Evolutionary conservation across 2,888 invertebrate species (phyloP), one percentile per base, ranked within the genome.

Genomic region (Stegana nigrithorax): DNA sequence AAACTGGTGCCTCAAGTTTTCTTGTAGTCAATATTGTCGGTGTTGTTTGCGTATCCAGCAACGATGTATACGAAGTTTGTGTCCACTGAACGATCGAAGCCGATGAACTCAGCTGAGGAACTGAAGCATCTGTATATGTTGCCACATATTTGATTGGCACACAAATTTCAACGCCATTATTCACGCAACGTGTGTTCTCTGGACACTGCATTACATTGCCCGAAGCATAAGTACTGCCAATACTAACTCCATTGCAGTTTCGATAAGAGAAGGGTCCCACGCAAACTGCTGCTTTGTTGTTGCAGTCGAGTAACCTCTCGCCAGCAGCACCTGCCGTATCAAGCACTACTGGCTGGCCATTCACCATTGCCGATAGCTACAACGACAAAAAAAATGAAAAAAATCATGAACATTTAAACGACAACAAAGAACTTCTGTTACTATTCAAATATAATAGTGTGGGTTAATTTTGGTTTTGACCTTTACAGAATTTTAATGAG

Each of bases 211-310:
- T 65, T 4, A 77, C 68, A 2, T 27, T 45, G 6, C 79, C 81
- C 2, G 58, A 42, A 1, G 83, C 75, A 27, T 73, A 63, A 60
- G 66, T 73, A 6, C 55, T 60, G 5, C 78, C 78, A 17, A 60
- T 63, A 14, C 44, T 63, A 65, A 75, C 72, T 0, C 64, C 55
- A 2, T 62, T 29, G 59, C 85, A 85, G 1, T 51, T 23, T 55
- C 81, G 78, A 58, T 80, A 84, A 60, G 71, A 77, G 0, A 79
- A 64, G 0, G 81, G 80, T n/a, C 83, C 83, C 12, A 84, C 81
- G 62, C 85, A 85, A 3, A 82, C 74, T 2, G 80, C 74, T 10
- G 62, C 27, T 58, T 76, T 78, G 3, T 84, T 84, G 67, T 75
- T 70, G 57, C 85, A 85, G 45, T 75, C 73, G 27, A 79, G 64